Evolutionary conservation across 1,140 invertebrate genomes (phyloP).

Genomic region (Cherax destructor): DNA sequence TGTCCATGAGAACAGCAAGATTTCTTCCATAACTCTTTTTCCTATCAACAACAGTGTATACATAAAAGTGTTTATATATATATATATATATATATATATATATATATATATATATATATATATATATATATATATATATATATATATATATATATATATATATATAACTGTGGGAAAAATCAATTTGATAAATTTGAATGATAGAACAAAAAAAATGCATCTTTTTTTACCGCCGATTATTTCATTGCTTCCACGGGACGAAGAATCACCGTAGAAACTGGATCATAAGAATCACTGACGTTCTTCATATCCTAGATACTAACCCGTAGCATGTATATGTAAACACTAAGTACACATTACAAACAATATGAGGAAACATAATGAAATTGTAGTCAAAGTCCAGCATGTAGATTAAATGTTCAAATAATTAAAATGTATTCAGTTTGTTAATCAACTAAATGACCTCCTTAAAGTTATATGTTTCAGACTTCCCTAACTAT

Average conservation of each 20-base stretch:
- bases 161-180: not conserved
- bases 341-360: not conserved
- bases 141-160: slow-evolving; percentile 45
- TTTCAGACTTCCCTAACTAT: not conserved
- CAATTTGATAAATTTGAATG: too few species aligned
- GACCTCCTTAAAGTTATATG: not conserved
- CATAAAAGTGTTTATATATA: not conserved
- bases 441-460: not conserved
- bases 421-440: not conserved
- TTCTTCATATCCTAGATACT: too few species aligned
- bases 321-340: not conserved
- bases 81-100: not conserved
- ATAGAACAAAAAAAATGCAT: too few species aligned
- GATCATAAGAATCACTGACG: not conserved
- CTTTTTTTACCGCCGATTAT: too few species aligned
- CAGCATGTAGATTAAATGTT: not conserved
- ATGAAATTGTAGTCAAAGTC: not conserved
- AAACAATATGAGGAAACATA: not conserved
- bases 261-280: too few species aligned
- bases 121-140: slow-evolving; percentile 42
- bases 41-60: not conserved
- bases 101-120: not conserved
- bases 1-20: too few species aligned
- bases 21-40: too few species aligned
- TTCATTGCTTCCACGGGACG: too few species aligned